phyloP scores from a whole-genome alignment of 2,797 vertebrate species.

The Ctenopoma multispine region DNA sequence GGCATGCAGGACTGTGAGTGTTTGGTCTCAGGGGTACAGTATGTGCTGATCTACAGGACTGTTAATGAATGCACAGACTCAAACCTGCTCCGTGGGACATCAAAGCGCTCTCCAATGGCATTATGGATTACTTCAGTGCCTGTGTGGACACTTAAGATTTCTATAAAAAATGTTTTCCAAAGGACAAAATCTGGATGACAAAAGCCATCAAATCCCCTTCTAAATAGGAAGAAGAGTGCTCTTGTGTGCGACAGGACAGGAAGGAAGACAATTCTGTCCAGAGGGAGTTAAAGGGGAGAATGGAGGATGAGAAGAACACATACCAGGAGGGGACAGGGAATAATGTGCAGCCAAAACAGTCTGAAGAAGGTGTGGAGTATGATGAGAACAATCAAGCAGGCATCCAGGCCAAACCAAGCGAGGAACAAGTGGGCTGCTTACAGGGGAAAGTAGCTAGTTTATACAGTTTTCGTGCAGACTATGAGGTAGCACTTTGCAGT shows the following conservation, averaged over 20 bases:
- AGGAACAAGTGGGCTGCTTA: conserved; percentile 39
- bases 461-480: conserved; percentile 27
- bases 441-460: conserved; percentile 26
- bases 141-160: conserved; percentile 44
- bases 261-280: conserved; percentile 53
- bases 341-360: conserved; percentile 39
- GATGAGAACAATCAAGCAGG: conserved; percentile 37
- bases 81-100: conserved; percentile 54
- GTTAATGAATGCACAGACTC: conserved; percentile 53
- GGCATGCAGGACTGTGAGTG: conserved; percentile 9
- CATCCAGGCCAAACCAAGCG: conserved; percentile 13
- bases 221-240: conserved; percentile 55
- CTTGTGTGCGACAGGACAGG: conserved; percentile 37
- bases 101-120: conserved; percentile 45
- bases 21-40: conserved; percentile 22
- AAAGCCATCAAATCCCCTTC: conserved; percentile 58
- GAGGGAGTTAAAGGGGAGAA: conserved; percentile 50
- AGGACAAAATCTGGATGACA: conserved; percentile 58
- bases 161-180: conserved; percentile 51
- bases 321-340: conserved; percentile 44
- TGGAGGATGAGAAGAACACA: conserved; percentile 64
- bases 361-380: conserved; percentile 51
- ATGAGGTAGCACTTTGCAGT: conserved; percentile 17
- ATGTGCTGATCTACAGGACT: conserved; percentile 25
- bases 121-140: conserved; percentile 42